Evolutionary conservation across 2,113 vertebrate species (phyloP).

Genomic region (Pachycephala philippinensis): DNA sequence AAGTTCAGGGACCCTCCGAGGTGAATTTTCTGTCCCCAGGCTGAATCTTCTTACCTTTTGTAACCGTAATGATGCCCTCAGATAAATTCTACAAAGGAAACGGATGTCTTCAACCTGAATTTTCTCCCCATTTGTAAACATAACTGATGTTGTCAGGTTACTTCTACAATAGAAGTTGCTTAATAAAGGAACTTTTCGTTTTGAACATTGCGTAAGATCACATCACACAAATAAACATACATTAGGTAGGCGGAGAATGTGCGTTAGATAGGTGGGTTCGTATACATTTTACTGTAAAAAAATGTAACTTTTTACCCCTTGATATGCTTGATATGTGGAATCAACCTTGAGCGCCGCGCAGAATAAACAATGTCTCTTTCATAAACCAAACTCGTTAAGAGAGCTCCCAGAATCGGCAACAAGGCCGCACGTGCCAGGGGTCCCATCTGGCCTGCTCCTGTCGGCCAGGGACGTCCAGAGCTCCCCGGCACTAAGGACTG

Average conservation of each 20-base stretch:
- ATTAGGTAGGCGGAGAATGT: not conserved
- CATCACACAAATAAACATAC: not conserved
- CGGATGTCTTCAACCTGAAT: not conserved
- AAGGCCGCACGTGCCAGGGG: not conserved
- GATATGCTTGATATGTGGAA: not conserved
- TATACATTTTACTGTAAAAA: not conserved
- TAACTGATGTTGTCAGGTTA: no score
- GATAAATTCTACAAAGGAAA: not conserved
- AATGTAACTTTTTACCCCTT: not conserved
- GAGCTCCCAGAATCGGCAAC: not conserved
- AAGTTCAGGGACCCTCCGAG: not conserved
- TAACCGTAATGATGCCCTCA: not conserved
- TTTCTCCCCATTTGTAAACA: not conserved
- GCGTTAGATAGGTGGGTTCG: not conserved
- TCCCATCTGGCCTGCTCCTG: not conserved
- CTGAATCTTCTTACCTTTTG: not conserved
- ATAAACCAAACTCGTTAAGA: not conserved
- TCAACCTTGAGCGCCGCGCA: accelerated
- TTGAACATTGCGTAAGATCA: not conserved
- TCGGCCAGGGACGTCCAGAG: accelerated
- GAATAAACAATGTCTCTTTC: not conserved
- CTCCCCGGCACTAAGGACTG: no score
- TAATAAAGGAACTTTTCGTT: not conserved
- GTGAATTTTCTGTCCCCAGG: no score
- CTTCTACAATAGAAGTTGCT: not conserved